Percentiles rank a stretch among this genome's conserved stretches.
These are phyloP conservation scores for Philopedon plagiatum DNA, from an alignment of 2,888 invertebrate species.

Conservation along the genomic window DNA sequence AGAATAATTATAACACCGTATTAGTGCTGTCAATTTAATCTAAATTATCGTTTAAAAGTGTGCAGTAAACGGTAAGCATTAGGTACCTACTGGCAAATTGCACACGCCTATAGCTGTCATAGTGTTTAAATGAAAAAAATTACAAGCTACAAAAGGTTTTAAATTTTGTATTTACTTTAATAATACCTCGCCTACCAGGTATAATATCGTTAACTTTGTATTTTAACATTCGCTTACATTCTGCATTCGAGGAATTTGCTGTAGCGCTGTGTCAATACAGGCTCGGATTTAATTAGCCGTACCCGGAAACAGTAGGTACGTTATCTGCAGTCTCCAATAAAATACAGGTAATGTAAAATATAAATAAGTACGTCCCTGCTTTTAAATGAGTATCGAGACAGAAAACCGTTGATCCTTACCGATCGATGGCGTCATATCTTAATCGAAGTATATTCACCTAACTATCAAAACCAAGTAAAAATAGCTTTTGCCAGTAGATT, in stretches of 20 bases:
- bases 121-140: not conserved
- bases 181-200: not conserved
- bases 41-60: not conserved
- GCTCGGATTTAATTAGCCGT: not conserved
- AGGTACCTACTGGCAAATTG: not conserved
- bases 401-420: constrained; percentile 13
- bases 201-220: constrained; percentile 5
- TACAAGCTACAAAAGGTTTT: not conserved
- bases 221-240: constrained; percentile 1
- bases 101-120: not conserved
- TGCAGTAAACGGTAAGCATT: not conserved
- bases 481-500: not conserved
- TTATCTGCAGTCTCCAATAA: too few relatives aligned
- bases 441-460: not conserved
- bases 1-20: not conserved
- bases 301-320: too few relatives aligned
- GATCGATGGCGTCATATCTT: constrained; percentile 9
- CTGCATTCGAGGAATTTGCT: not conserved
- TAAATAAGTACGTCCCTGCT: not conserved
- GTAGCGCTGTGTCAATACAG: not conserved
- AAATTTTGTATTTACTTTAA: constrained; percentile 3
- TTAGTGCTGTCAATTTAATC: not conserved
- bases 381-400: not conserved
- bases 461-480: constrained; percentile 5
- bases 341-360: not conserved